Percentiles rank a stretch among this genome's conserved stretches.
phyloP scores from a whole-genome alignment of 2,888 invertebrate species.

The Eupeodes latifasciatus region DNA sequence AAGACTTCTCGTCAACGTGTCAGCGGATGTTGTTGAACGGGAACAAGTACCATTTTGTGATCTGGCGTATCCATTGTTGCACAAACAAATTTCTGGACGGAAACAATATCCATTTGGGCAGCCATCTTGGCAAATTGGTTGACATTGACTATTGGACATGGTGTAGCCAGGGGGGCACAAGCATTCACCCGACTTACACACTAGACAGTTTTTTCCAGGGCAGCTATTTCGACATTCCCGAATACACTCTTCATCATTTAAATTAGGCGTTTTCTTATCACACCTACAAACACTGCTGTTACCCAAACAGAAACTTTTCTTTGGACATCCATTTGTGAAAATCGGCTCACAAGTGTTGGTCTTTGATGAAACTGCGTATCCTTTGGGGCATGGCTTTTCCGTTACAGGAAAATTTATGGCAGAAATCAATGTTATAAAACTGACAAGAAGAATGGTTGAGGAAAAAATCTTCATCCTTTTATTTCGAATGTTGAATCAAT shows the following conservation, averaged over 20 bases:
- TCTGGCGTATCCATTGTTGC: constrained; percentile 28
- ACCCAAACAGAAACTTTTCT: not conserved
- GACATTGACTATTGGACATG: not conserved
- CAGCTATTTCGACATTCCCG: not conserved
- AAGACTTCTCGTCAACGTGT: no score
- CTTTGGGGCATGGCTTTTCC: not conserved
- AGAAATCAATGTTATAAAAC: not conserved
- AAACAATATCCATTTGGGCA: constrained; percentile 27
- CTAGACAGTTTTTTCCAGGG: not conserved
- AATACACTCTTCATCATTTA: not conserved
- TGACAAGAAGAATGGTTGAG: not conserved
- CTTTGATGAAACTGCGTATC: not conserved
- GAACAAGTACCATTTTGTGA: constrained; percentile 23
- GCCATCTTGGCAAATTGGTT: constrained; percentile 7
- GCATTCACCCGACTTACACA: not conserved
- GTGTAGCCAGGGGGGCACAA: not conserved
- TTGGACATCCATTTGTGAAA: not conserved
- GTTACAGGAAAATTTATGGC: not conserved
- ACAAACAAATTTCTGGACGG: constrained; percentile 16
- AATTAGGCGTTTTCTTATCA: not conserved
- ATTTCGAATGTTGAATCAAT: not conserved
- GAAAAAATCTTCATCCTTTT: not conserved
- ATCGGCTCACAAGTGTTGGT: constrained; percentile 4
- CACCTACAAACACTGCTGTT: not conserved
- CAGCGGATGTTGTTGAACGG: not conserved